phyloP scores from a whole-genome alignment of 1,140 invertebrate genomes.

The Onthophagus taurus region DNA sequence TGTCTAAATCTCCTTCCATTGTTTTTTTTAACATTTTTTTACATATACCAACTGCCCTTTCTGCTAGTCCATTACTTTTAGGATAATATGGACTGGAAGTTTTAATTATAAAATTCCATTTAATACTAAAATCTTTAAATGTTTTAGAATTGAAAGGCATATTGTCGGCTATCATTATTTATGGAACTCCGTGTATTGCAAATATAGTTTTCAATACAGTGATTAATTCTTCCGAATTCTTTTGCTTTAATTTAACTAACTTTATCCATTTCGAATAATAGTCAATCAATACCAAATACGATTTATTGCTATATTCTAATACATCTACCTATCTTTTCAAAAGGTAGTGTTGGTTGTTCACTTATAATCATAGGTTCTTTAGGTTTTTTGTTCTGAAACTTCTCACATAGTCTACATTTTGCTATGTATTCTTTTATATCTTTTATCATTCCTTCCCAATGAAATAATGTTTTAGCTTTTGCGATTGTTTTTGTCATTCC shows the following conservation, averaged over 20 bases:
- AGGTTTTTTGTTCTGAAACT: not conserved
- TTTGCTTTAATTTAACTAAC: constrained; percentile 20
- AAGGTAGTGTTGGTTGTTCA: constrained; percentile 20
- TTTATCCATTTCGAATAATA: constrained; percentile 31
- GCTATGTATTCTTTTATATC: constrained; percentile 4
- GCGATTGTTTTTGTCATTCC: constrained; percentile 4
- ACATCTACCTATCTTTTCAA: constrained; percentile 29
- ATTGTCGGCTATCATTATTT: constrained; percentile 33
- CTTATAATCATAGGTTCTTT: constrained; percentile 13
- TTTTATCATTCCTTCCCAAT: constrained; percentile 2
- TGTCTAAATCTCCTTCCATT: not conserved
- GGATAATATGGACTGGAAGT: constrained; percentile 36
- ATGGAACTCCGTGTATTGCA: constrained; percentile 29
- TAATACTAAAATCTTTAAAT: constrained; percentile 32
- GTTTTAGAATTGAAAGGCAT: constrained; percentile 19
- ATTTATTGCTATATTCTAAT: constrained; percentile 15
- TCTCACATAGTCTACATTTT: constrained; percentile 11
- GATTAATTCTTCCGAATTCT: constrained; percentile 20
- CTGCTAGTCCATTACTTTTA: constrained; percentile 31
- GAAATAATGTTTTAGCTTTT: constrained; percentile 3
- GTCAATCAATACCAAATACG: constrained; percentile 20
- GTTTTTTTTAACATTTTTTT: constrained; percentile 31
- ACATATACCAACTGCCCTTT: constrained; percentile 28
- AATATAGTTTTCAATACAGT: constrained; percentile 22
- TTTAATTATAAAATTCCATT: constrained; percentile 33